A percentile compares a stretch with the other conserved stretches of the same genome.
These are phyloP conservation scores for Pedionomus torquatus DNA, from an alignment of 2,113 vertebrate genomes.

Conservation along the genomic window DNA sequence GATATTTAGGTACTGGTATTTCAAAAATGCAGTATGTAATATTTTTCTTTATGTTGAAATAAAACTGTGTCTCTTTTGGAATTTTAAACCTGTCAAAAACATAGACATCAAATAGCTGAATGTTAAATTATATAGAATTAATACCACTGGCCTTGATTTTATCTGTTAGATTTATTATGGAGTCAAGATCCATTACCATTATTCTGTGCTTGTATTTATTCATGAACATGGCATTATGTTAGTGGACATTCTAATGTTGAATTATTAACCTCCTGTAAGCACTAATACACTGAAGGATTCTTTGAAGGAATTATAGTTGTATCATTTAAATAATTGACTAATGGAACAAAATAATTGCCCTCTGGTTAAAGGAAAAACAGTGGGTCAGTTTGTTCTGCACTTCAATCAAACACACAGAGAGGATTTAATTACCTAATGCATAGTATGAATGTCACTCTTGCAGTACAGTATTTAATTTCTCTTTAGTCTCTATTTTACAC, in stretches of 20 bases:
- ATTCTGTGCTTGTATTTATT: background rate
- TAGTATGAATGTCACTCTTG: background rate
- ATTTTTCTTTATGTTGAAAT: background rate
- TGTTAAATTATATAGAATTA: background rate
- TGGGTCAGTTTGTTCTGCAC: background rate
- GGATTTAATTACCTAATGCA: background rate
- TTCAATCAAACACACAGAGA: background rate
- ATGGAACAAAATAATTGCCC: background rate
- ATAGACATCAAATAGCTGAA: background rate
- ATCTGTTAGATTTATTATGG: background rate
- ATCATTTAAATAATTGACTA: conserved; percentile 37
- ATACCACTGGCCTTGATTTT: background rate
- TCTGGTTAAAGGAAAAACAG: background rate
- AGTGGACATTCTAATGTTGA: background rate
- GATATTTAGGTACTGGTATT: background rate
- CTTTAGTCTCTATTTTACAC: background rate
- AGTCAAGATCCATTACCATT: background rate
- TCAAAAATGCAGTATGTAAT: background rate
- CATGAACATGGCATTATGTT: background rate
- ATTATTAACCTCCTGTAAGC: conserved; percentile 29
- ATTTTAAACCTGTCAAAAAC: background rate
- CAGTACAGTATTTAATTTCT: background rate
- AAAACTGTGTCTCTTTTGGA: background rate
- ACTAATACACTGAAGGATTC: background rate
- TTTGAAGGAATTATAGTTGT: background rate